These are phyloP conservation scores for Neoitamus cyanurus DNA, from an alignment of 2,888 invertebrate genomes.

Conservation along the genomic window DNA sequence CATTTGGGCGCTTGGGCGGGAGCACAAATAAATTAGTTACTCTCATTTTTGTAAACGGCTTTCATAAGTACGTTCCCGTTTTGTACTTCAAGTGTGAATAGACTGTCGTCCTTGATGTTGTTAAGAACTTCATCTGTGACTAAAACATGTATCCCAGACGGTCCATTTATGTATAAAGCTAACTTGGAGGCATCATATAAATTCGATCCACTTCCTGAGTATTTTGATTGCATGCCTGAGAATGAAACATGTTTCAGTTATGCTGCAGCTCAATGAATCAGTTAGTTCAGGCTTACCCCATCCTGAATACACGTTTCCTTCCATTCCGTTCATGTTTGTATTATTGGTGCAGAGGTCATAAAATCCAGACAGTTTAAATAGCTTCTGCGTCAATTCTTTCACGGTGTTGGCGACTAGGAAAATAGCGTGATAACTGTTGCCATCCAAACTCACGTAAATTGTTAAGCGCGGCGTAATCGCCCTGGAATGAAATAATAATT, in stretches of 20 bases:
- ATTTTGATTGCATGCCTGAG: constrained; percentile 63
- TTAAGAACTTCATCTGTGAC: constrained; percentile 87
- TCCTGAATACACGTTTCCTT: constrained; percentile 53
- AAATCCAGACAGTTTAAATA: constrained; percentile 72
- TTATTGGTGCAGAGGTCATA: constrained; percentile 62
- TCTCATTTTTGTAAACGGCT: constrained; percentile 64
- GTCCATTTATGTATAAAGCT: constrained; percentile 82
- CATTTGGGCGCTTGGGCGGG: neutral
- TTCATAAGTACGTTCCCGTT: constrained; percentile 68
- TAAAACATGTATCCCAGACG: constrained; percentile 84
- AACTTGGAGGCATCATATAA: constrained; percentile 68
- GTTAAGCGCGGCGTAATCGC: constrained; percentile 81
- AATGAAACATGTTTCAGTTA: neutral
- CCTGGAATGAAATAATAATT: constrained; percentile 63
- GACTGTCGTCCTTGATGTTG: constrained; percentile 83
- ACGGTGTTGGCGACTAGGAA: constrained; percentile 79
- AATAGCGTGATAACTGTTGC: constrained; percentile 80
- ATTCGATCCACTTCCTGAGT: constrained; percentile 66
- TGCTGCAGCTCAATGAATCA: neutral
- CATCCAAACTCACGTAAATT: constrained; percentile 82
- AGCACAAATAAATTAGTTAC: constrained; percentile 8
- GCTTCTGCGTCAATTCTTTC: constrained; percentile 74
- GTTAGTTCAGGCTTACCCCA: constrained; percentile 52
- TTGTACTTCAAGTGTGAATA: constrained; percentile 73
- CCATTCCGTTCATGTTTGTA: constrained; percentile 56